Conservation (phyloP, 2,113 vertebrate genomes). For the Harpagus bidentatus region DNA sequence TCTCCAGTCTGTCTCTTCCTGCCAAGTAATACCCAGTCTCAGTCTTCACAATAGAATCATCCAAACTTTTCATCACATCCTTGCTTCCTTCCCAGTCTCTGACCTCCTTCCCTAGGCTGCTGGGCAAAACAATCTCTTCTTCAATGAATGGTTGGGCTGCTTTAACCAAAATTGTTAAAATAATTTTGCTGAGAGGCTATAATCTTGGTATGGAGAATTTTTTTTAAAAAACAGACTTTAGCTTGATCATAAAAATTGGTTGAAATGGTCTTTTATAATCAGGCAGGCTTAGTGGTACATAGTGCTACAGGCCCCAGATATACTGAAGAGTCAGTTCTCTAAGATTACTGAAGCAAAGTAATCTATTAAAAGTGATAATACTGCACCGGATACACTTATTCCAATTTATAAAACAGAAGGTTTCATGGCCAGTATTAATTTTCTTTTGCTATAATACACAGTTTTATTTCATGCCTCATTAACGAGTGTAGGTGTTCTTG, state of each 20-base stretch:
- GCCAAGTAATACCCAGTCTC: neutral
- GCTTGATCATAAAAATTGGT: neutral
- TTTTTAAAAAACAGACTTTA: neutral
- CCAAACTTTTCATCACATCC: neutral
- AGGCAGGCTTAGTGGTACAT: neutral
- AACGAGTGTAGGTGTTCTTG: neutral
- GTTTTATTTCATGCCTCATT: constrained; percentile 50
- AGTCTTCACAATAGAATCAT: neutral
- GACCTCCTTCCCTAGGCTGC: neutral
- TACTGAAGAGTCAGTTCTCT: neutral
- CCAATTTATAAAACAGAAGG: neutral
- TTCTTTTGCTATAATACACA: neutral
- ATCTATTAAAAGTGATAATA: neutral
- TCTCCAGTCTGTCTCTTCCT: neutral
- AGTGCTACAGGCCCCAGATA: neutral
- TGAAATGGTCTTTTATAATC: neutral
- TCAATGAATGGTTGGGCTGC: neutral
- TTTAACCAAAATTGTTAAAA: neutral
- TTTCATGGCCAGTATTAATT: constrained; percentile 14
- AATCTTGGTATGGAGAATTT: neutral
- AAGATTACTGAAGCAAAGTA: neutral
- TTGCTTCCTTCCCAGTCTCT: neutral
- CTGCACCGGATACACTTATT: neutral
- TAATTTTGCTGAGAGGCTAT: neutral
- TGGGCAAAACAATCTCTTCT: neutral